Evolutionary conservation across 2,113 vertebrate species (phyloP).

Genomic region (Nycticebus coucang): DNA sequence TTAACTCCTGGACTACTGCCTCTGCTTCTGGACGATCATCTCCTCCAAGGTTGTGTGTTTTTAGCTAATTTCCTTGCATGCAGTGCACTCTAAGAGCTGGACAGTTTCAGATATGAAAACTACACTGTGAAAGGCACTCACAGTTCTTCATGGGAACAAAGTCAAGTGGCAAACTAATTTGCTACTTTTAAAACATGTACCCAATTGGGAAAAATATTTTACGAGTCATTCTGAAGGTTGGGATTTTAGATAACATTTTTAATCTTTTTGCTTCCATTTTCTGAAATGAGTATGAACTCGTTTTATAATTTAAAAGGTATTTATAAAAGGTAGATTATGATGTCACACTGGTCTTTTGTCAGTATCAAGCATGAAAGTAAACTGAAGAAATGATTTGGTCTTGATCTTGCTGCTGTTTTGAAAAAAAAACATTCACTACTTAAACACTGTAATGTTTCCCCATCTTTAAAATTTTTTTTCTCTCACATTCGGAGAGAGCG

Average conservation of each 20-base stretch:
- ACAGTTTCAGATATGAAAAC: constrained; percentile 33
- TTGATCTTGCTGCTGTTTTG: background rate
- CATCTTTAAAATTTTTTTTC: background rate
- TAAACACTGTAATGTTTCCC: background rate
- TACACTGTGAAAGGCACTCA: background rate
- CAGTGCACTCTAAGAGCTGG: background rate
- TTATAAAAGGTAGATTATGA: background rate
- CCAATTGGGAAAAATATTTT: background rate
- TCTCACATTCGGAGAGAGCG: background rate
- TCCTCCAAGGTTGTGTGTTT: background rate
- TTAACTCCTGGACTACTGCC: background rate
- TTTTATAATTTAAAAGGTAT: background rate
- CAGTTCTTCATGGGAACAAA: background rate
- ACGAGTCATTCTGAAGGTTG: background rate
- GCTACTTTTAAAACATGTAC: background rate
- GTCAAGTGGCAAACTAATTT: background rate
- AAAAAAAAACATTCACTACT: background rate
- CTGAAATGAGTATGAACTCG: background rate
- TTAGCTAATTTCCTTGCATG: background rate
- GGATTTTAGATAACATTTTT: background rate
- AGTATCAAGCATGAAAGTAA: background rate
- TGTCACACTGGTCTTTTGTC: background rate
- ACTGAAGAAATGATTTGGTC: background rate
- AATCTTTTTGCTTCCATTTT: background rate
- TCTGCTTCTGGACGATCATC: background rate